Base-by-base conservation (phyloP, 2,797 vertebrate species). In the Gadopsis marmoratus region DNA sequence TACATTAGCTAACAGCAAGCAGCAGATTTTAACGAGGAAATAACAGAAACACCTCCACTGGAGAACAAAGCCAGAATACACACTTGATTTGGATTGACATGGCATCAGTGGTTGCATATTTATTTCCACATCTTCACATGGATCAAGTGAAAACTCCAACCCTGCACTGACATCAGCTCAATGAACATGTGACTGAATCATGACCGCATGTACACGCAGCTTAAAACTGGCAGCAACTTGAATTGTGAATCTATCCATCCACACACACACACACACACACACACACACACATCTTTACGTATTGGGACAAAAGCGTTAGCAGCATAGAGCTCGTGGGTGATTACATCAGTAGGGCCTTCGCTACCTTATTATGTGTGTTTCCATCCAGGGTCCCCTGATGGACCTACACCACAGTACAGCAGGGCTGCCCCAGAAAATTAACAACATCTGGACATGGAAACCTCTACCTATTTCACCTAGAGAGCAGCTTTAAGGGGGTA, bases 361-460 rank as follows among this genome's bases (percentile, higher is more conserved):
- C 58, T 78, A 62, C 14, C 61, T 80, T 71, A 78, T 71, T 35
- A 10, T 71, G 55, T 35, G 51, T 76, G 78, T 88, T 92, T 88
- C 88, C 84, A 80, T 68, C 37, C 26, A 71, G 78, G 61, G 63
- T 82, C 89, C 77, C 81, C 65, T 58, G 64, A 79, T 73, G 45
- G 71, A 74, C 81, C 70, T 60, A 84, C 75, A 19, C 56, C 19
- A 75, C 70, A 69, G 63, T 4, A 10, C 19, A 61, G 66, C 76
- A 54, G 48, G 31, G 53, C 73, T 76, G 67, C 72, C 78, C 81
- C 74, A 67, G 84, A 87, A 88, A 89, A 90, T 86, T 1, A 92
- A 82, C 78, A 92, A 89, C 91, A 90, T 90, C 78, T 94, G 89
- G 75, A 84, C 3, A 37, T 76, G 87, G 89, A 93, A 92, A 91